Conservation (phyloP, 2,888 invertebrate species). For the Clostera curtula region DNA sequence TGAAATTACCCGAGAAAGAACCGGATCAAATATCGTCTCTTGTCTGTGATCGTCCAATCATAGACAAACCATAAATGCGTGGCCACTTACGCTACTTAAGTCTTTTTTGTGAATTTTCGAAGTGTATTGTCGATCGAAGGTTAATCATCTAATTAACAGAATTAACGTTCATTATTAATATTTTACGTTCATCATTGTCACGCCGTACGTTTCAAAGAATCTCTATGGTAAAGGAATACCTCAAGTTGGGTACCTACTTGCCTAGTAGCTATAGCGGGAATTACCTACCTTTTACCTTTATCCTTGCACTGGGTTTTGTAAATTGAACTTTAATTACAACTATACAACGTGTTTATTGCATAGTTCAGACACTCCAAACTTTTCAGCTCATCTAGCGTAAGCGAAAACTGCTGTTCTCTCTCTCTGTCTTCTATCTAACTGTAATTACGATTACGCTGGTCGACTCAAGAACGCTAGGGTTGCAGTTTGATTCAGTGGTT, state of each 20-base stretch:
- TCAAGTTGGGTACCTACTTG: conserved; percentile 62
- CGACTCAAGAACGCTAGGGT: background rate
- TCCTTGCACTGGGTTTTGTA: conserved; percentile 57
- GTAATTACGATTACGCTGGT: no score
- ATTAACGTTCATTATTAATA: conserved; percentile 2
- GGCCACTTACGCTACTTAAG: no score
- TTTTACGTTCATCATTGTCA: conserved; percentile 13
- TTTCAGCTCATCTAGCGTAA: no score
- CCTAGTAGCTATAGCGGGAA: conserved; percentile 73
- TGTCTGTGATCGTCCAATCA: no score
- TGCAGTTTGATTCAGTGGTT: background rate
- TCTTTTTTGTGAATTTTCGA: no score
- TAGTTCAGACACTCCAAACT: background rate
- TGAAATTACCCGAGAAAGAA: no score
- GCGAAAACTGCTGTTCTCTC: no score
- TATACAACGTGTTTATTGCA: background rate
- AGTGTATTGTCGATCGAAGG: no score
- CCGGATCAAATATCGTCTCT: no score
- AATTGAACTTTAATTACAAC: conserved; percentile 17
- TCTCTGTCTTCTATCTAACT: no score
- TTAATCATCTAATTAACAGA: no score
- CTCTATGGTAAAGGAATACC: conserved; percentile 36
- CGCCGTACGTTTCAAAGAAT: conserved; percentile 57
- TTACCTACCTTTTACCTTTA: conserved; percentile 50
- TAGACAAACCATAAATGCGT: no score